Evolutionary conservation across 2,113 vertebrate genomes (phyloP), one percentile per base, ranked within the genome.

Genomic region (Rissa tridactyla): DNA sequence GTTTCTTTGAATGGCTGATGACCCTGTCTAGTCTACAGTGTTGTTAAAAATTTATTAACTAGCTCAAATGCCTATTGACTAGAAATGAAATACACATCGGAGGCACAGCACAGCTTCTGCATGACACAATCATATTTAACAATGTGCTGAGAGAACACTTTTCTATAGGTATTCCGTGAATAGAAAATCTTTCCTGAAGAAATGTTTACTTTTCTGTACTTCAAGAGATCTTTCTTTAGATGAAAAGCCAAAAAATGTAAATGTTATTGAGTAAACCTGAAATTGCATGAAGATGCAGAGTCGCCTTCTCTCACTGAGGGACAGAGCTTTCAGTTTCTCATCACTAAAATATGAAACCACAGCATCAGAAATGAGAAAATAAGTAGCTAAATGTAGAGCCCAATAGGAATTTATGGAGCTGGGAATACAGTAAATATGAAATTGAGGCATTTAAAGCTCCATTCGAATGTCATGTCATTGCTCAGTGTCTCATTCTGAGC

Each of bases 21-120:
- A 99, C 98, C 97, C 98, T 94, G 88, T 97, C 98, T 97, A 96
- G 97, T 97, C 96, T 89, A 95, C 96, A 97, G 88, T 91, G 97
- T 95, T 98, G 98, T 99, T 98, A 97, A 98, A 98, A 98, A 98
- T 98, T 97, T 98, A 99, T 99, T 99, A 99, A 98, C 98, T 97
- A 98, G 96, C 97, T 98, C 93, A 93, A 96, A 97, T 98, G 97
- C 98, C 97, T 97, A 98, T 98, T 97, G 98, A 98, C 97, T 98
- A 95, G 96, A 97, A 98, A 98, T 98, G 98, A 98, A 99, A 98
- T 98, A 98, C 98, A 98, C 98, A 93, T 97, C 61, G 96, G 97
- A 92, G 96, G 98, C 97, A 97, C 87, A 52, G 91, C 95, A 95
- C 97, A 96, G 98, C 96, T 96, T 90, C 96, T 96, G 98, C 97